Evolutionary conservation across 2,797 vertebrate genomes (phyloP).

Genomic region (Myripristis murdjan): DNA sequence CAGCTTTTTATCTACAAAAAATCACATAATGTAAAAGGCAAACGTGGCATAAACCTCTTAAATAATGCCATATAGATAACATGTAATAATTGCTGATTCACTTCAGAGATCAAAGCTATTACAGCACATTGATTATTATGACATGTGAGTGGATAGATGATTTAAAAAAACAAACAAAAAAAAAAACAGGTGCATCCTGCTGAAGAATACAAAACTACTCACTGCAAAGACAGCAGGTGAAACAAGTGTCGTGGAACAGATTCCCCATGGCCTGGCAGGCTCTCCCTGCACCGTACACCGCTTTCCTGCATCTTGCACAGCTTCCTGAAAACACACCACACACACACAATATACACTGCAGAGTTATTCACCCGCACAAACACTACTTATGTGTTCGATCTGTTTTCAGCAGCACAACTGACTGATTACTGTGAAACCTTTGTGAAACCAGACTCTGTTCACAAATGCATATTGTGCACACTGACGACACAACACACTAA

Average conservation of each 20-base stretch:
- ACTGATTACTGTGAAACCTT: neutral
- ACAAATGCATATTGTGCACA: constrained; percentile 4
- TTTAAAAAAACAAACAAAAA: no score
- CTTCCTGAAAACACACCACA: constrained; percentile 51
- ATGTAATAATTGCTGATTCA: neutral
- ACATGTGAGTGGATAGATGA: neutral
- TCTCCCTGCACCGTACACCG: constrained; percentile 38
- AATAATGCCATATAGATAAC: no score
- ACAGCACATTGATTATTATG: neutral
- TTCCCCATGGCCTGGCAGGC: constrained; percentile 91
- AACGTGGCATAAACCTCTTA: no score
- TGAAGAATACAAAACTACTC: constrained; percentile 37
- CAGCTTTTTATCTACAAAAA: constrained; percentile 67
- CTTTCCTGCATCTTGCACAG: constrained; percentile 66
- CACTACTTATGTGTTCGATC: neutral
- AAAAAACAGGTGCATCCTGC: no score
- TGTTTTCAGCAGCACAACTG: neutral
- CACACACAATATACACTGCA: neutral
- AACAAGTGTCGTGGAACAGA: constrained; percentile 89
- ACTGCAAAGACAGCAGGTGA: constrained; percentile 89
- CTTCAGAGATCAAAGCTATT: neutral
- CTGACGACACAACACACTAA: neutral
- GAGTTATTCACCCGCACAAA: neutral
- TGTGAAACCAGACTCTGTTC: neutral
- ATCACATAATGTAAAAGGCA: neutral